Percentiles rank a stretch among this genome's conserved stretches.
These are phyloP conservation scores for Macrophya annulata DNA, from an alignment of 2,888 invertebrate genomes.

Conservation along the genomic window DNA sequence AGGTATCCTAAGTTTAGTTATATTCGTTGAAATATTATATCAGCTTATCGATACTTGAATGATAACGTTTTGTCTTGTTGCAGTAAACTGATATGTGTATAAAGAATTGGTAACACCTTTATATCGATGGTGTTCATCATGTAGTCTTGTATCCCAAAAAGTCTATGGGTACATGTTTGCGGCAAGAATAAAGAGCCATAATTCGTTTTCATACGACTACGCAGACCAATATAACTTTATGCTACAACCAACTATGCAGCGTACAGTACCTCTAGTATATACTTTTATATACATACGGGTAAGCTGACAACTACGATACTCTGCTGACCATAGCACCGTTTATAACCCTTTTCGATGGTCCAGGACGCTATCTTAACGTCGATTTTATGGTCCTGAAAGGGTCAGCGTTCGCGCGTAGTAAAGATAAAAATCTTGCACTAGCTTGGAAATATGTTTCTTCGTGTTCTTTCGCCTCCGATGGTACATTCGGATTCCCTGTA, in stretches of 20 bases:
- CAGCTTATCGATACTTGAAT: background rate
- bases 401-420: slow-evolving; percentile 55
- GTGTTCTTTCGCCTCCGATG: slow-evolving; percentile 50
- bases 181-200: slow-evolving; percentile 47
- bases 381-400: slow-evolving; percentile 48
- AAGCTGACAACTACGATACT: slow-evolving; percentile 48
- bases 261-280: slow-evolving; percentile 33
- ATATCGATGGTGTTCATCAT: slow-evolving; percentile 28
- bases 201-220: slow-evolving; percentile 48
- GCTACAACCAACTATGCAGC: slow-evolving; percentile 18
- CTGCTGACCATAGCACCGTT: slow-evolving; percentile 52
- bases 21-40: background rate
- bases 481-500: slow-evolving; percentile 22
- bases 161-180: slow-evolving; percentile 10
- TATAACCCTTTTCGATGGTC: slow-evolving; percentile 54
- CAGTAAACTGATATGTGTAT: background rate
- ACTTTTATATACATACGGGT: slow-evolving; percentile 32
- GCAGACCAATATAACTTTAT: slow-evolving; percentile 49
- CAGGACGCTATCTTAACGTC: slow-evolving; percentile 51
- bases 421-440: slow-evolving; percentile 53
- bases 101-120: background rate
- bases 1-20: background rate
- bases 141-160: slow-evolving; percentile 17
- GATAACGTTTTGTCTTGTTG: slow-evolving; percentile 10
- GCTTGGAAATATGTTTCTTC: slow-evolving; percentile 52